Conservation (phyloP, 2,888 invertebrate genomes). For the Drosophila multiciliata region DNA sequence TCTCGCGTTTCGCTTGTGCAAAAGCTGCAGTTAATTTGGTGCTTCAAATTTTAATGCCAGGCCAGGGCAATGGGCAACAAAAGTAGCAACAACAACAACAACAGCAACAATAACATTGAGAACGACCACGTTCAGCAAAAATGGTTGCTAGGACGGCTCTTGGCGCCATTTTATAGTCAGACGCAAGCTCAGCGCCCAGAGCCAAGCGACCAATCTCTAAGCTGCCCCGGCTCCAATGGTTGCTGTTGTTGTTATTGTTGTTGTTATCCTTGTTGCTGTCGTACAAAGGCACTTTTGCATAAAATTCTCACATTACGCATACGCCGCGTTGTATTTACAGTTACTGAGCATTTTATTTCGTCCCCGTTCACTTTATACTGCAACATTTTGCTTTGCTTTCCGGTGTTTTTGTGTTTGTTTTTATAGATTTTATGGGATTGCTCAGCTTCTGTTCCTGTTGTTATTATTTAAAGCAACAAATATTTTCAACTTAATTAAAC, state of each 20-base stretch:
- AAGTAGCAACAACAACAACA: constrained; percentile 31
- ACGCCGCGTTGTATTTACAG: constrained; percentile 78
- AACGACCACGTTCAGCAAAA: constrained; percentile 67
- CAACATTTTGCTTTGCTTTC: constrained; percentile 52
- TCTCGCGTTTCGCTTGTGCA: constrained; percentile 69
- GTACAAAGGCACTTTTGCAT: constrained; percentile 69
- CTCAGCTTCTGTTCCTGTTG: constrained; percentile 31
- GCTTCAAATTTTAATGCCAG: constrained; percentile 77
- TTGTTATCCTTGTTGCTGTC: constrained; percentile 35
- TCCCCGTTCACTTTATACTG: constrained; percentile 44
- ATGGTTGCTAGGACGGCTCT: constrained; percentile 59
- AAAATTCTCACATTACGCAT: constrained; percentile 80
- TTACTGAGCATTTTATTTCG: constrained; percentile 76
- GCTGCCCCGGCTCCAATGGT: constrained; percentile 25
- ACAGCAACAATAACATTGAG: constrained; percentile 51
- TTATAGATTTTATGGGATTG: constrained; percentile 73
- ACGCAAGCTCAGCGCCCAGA: constrained; percentile 57
- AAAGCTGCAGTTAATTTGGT: constrained; percentile 82
- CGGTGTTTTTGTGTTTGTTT: constrained; percentile 62
- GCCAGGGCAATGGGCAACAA: constrained; percentile 52
- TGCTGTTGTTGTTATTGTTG: constrained; percentile 2
- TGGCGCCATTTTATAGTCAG: constrained; percentile 77
- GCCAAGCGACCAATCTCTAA: constrained; percentile 56
- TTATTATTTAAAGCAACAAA: constrained; percentile 76
- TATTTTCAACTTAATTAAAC: constrained; percentile 83